Evolutionary conservation across 1,140 invertebrate species (phyloP).

Genomic region (Globodera ellingtonae): DNA sequence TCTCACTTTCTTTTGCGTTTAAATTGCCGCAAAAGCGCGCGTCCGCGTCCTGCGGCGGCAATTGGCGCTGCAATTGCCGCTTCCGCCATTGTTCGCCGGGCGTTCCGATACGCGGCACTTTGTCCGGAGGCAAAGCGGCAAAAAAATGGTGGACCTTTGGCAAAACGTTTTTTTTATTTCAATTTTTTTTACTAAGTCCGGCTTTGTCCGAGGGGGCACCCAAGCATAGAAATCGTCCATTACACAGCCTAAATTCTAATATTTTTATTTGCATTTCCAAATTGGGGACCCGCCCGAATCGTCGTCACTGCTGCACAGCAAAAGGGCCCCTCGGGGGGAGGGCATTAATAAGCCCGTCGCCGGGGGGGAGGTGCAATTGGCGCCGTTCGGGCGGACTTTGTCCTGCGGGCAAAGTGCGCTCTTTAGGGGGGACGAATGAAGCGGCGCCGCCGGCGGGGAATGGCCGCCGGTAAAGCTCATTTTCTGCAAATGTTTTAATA

Average conservation of each 20-base stretch:
- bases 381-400: no score
- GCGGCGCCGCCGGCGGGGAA: no score
- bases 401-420: no score
- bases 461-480: no score
- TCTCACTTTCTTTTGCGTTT: constrained; percentile 75
- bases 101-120: constrained; percentile 94
- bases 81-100: constrained; percentile 91
- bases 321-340: not conserved
- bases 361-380: no score
- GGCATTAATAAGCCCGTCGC: not conserved
- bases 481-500: no score
- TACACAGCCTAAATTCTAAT: constrained; percentile 75
- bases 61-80: constrained; percentile 87
- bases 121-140: constrained; percentile 88
- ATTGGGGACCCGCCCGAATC: constrained; percentile 17
- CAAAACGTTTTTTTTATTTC: constrained; percentile 14
- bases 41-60: constrained; percentile 93
- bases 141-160: constrained; percentile 94
- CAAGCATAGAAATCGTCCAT: constrained; percentile 91
- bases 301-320: constrained; percentile 13
- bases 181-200: constrained; percentile 80
- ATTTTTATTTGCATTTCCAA: not conserved
- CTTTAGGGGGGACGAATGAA: no score
- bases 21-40: constrained; percentile 86
- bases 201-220: constrained; percentile 90